Evolutionary conservation across 2,797 vertebrate species (phyloP).

Genomic region (Lepus oiostolus): DNA sequence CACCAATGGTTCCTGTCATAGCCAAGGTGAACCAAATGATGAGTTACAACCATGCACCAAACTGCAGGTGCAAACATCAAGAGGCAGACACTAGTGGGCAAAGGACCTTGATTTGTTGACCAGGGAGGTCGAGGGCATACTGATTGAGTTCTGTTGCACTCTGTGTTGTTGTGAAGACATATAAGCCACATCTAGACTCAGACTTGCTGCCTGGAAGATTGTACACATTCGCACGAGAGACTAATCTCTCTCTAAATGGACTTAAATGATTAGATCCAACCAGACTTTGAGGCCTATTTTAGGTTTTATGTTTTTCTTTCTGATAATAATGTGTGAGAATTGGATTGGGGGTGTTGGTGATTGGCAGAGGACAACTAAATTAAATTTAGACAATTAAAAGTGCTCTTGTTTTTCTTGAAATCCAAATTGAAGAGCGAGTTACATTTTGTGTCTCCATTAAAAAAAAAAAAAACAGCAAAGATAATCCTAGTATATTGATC

Average conservation of each 20-base stretch:
- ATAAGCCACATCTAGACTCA: not conserved
- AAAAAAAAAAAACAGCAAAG: constrained; percentile 74
- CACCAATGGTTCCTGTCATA: not conserved
- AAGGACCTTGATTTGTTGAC: not conserved
- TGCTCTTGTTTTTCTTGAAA: constrained; percentile 53
- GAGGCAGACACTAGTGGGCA: not conserved
- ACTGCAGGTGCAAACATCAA: not conserved
- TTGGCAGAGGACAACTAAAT: constrained; percentile 57
- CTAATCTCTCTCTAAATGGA: constrained; percentile 48
- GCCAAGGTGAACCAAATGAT: not conserved
- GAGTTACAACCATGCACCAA: not conserved
- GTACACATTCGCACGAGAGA: not conserved
- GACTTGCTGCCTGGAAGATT: not conserved
- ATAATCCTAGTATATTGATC: constrained; percentile 77
- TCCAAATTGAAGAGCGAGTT: constrained; percentile 64
- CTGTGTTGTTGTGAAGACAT: not conserved
- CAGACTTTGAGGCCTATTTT: constrained; percentile 57
- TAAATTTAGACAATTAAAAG: constrained; percentile 76
- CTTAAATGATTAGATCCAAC: not conserved
- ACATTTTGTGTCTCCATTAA: constrained; percentile 79
- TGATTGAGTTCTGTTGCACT: not conserved
- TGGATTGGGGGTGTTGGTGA: constrained; percentile 24
- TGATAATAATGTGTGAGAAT: constrained; percentile 65
- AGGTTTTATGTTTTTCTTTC: constrained; percentile 5
- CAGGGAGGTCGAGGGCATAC: not conserved